phyloP scores from a whole-genome alignment of 2,113 vertebrate species.

The Rhinolophus ferrumequinum region DNA sequence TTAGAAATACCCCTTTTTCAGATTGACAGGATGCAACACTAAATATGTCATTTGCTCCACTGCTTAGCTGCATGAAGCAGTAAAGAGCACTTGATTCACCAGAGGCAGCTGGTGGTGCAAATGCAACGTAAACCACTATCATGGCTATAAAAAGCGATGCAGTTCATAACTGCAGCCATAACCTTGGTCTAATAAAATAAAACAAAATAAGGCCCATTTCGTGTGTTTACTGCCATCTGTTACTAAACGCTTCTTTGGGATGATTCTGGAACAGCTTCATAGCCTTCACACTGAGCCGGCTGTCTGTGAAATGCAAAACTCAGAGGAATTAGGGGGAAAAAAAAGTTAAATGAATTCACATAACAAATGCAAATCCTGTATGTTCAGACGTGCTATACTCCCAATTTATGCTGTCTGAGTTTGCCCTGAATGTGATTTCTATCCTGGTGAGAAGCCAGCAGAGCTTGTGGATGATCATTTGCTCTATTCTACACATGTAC shows the following conservation, averaged over 20 bases:
- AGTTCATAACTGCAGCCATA: conserved; percentile 79
- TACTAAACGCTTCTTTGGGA: conserved; percentile 75
- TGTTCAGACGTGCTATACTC: background rate
- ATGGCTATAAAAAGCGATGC: conserved; percentile 78
- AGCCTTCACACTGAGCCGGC: conserved; percentile 72
- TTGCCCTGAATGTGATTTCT: background rate
- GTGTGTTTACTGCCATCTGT: conserved; percentile 81
- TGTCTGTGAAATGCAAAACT: conserved; percentile 78
- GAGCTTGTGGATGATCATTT: background rate
- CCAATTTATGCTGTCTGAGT: background rate
- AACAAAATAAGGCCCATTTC: conserved; percentile 76
- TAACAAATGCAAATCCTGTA: conserved; percentile 69
- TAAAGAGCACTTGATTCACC: background rate
- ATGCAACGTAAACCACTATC: conserved; percentile 63
- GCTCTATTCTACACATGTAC: background rate
- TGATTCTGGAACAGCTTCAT: conserved; percentile 72
- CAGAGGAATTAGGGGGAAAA: conserved; percentile 65
- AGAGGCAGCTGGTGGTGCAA: conserved; percentile 42
- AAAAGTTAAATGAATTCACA: conserved; percentile 63
- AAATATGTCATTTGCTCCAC: background rate
- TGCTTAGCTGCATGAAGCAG: background rate
- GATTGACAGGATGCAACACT: background rate
- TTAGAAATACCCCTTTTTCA: background rate
- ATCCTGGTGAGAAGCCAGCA: background rate
- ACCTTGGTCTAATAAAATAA: conserved; percentile 78